A percentile compares a stretch with the other conserved stretches of the same genome.
Evolutionary conservation across 2,797 vertebrate genomes (phyloP).

Genomic region (Epinephelus awoara): DNA sequence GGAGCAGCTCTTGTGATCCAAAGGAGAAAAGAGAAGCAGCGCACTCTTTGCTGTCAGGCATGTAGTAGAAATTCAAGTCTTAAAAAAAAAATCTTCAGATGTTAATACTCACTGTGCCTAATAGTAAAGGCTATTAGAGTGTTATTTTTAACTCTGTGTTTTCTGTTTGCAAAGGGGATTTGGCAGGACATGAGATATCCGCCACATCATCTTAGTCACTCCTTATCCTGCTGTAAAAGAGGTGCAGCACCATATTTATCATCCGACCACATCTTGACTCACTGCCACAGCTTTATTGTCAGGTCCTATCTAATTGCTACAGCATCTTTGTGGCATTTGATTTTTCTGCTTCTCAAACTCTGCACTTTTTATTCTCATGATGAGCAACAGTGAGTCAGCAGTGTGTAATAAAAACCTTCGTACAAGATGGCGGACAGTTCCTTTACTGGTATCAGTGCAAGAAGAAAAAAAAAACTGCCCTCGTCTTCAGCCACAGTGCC

Average conservation of each 20-base stretch:
- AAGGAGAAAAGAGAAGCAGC: not conserved
- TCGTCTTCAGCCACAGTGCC: constrained; percentile 37
- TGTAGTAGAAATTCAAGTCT: not conserved
- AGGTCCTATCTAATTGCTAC: constrained; percentile 51
- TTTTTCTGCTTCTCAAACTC: constrained; percentile 43
- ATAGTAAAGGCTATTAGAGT: constrained; percentile 13
- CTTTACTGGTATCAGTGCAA: constrained; percentile 56
- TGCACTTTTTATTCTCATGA: not conserved
- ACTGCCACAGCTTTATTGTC: constrained; percentile 61
- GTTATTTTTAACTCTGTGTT: constrained; percentile 47
- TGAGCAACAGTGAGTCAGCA: constrained; percentile 65
- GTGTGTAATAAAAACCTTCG: constrained; percentile 25
- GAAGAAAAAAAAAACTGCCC: not conserved
- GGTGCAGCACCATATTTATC: constrained; percentile 55
- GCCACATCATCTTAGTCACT: constrained; percentile 62
- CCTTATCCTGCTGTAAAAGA: constrained; percentile 47
- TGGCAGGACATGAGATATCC: constrained; percentile 43
- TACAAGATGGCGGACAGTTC: constrained; percentile 50
- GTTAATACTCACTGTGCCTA: constrained; percentile 3
- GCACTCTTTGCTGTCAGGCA: not conserved
- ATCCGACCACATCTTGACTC: constrained; percentile 70
- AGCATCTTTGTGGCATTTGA: constrained; percentile 48
- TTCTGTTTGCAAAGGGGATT: constrained; percentile 22
- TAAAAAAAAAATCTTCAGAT: constrained; percentile 11
- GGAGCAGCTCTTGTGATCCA: constrained; percentile 2